phyloP scores from a whole-genome alignment of 2,888 invertebrate species.

The Axea sp. region DNA sequence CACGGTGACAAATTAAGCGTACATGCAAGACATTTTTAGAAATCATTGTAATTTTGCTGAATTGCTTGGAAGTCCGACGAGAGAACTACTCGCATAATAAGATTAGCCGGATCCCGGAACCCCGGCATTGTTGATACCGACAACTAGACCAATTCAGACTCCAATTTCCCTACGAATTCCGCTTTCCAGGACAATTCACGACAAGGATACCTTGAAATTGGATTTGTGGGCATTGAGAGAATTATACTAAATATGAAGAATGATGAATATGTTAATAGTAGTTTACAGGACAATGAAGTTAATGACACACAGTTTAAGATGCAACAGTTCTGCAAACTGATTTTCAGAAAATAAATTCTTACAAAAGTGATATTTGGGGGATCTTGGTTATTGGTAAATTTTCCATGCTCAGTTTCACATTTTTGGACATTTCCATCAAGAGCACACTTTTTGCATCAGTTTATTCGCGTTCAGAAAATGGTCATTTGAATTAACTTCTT shows the following conservation, averaged over 20 bases:
- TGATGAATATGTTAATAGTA: slow-evolving; percentile 18
- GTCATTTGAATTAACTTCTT: too few relatives aligned
- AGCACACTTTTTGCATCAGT: too few relatives aligned
- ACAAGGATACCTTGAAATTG: slow-evolving; percentile 42
- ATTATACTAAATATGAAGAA: slow-evolving; percentile 29
- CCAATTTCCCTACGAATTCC: neutral
- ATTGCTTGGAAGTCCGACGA: slow-evolving; percentile 38
- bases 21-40: slow-evolving; percentile 25
- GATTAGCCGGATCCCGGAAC: slow-evolving; percentile 41
- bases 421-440: too few relatives aligned
- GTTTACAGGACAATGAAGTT: neutral
- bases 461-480: too few relatives aligned
- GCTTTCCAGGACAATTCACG: slow-evolving; percentile 4
- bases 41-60: slow-evolving; percentile 56
- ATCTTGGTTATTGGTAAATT: too few relatives aligned
- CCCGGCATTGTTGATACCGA: slow-evolving; percentile 41
- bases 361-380: too few relatives aligned
- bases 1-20: slow-evolving; percentile 62
- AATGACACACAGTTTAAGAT: too few relatives aligned
- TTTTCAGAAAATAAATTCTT: too few relatives aligned
- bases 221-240: slow-evolving; percentile 33
- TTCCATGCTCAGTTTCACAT: too few relatives aligned
- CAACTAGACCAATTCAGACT: slow-evolving; percentile 35
- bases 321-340: too few relatives aligned
- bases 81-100: slow-evolving; percentile 39